Conservation (phyloP, 2,113 vertebrate genomes). For the Leucosticte australis region DNA sequence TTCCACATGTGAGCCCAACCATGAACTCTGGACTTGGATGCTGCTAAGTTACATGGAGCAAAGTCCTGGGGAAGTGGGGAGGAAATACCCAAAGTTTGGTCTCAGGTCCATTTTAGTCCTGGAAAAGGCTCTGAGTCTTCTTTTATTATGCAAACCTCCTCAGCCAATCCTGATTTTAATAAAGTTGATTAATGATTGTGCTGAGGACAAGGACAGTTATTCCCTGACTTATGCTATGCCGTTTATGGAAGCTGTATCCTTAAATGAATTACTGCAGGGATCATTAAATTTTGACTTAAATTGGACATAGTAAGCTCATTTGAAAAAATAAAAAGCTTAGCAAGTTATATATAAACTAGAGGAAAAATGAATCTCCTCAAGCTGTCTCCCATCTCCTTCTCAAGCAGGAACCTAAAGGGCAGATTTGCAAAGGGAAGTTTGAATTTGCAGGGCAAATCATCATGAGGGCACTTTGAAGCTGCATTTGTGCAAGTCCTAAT, state of each 20-base stretch:
- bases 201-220: constrained; percentile 48
- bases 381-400: background rate
- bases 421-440: constrained; percentile 15
- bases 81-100: background rate
- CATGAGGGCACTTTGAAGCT: background rate
- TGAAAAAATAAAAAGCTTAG: constrained; percentile 62
- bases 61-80: background rate
- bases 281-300: constrained; percentile 71
- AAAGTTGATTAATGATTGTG: constrained; percentile 46
- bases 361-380: constrained; percentile 38
- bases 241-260: constrained; percentile 49
- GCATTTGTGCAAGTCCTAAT: background rate
- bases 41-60: background rate
- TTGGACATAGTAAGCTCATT: constrained; percentile 60
- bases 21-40: background rate
- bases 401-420: constrained; percentile 23
- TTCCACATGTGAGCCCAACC: fast-evolving
- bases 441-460: constrained; percentile 21
- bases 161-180: constrained; percentile 57
- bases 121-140: background rate
- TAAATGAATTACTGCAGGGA: constrained; percentile 66
- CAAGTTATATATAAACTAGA: constrained; percentile 59
- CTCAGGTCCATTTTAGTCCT: background rate
- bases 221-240: constrained; percentile 42
- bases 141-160: constrained; percentile 47